Evolutionary conservation across 2,113 vertebrate species (phyloP), one percentile per base, ranked within the genome.

Genomic region (Oenanthe melanoleuca): DNA sequence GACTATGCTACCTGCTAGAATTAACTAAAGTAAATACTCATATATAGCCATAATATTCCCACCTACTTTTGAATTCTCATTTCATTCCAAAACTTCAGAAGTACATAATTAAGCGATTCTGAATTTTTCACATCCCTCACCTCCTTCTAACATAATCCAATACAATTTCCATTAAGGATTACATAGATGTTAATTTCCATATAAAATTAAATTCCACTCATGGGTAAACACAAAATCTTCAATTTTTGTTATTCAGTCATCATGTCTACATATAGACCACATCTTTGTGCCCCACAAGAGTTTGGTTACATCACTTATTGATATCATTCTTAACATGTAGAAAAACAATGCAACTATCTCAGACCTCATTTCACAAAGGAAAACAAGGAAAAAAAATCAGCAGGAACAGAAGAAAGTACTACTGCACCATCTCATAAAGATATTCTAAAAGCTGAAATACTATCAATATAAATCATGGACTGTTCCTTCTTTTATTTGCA

Each of bases 271-370:
- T 21, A 52, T 2, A 86, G 3, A 55, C 2, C 1, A 5, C 12
- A 49, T 18, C 24, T 60, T 38, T 0, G 0, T 22, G 61, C 26
- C 11, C 42, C 28, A 15, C 28, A 82, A 37, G 31, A 37, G 14
- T 81, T 6, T n/a, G 14, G 25, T 37, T 33, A 9, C 8, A 24
- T 49, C 22, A 31, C 12, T 57, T 53, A 31, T 3, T 20, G 5
- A 28, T 40, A 49, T 2, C 14, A 69, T 5, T 44, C 44, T 56
- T 52, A 55, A 60, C 3, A 25, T 3, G 12, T 3, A 65, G 16
- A 28, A 83, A 45, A 80, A 24, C 8, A 64, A 42, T 5, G 11
- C 19, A 69, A 40, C 31, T 38, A 50, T 55, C 17, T 7, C 28
- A 86, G 29, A 37, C 4, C 44, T 56, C 14, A 16, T 37, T 69